Conservation (phyloP, 2,888 invertebrate species). For the Eubasilissa splendida region DNA sequence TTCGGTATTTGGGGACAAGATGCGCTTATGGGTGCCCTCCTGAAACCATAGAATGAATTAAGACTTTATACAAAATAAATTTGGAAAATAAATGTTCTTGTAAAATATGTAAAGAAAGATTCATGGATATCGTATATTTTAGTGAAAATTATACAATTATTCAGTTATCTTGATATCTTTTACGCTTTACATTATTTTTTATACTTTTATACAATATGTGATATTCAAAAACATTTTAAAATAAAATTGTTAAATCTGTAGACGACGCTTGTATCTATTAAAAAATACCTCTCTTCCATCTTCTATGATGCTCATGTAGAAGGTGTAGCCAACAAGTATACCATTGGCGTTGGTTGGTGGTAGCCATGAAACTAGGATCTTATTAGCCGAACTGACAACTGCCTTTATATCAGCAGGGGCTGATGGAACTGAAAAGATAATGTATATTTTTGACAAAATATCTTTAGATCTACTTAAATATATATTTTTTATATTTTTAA, state of each 20-base stretch:
- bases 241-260: no score
- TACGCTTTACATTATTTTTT: no score
- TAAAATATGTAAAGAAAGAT: no score
- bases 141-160: no score
- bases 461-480: background rate
- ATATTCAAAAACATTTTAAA: no score
- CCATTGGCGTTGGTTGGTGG: slow-evolving; percentile 91
- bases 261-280: no score
- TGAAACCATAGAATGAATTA: slow-evolving; percentile 57
- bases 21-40: slow-evolving; percentile 84
- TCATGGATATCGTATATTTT: no score
- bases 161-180: no score
- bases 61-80: no score
- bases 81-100: no score
- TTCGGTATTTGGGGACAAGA: slow-evolving; percentile 79
- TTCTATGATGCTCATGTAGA: slow-evolving; percentile 86
- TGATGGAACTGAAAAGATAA: slow-evolving; percentile 80
- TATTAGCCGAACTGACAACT: slow-evolving; percentile 86
- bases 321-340: slow-evolving; percentile 85
- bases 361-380: slow-evolving; percentile 91
- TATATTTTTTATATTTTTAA: background rate
- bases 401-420: slow-evolving; percentile 94
- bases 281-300: slow-evolving; percentile 78
- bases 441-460: background rate
- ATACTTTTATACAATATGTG: no score